phyloP scores from a whole-genome alignment of 2,113 vertebrate genomes.

The Semnornis frantzii region DNA sequence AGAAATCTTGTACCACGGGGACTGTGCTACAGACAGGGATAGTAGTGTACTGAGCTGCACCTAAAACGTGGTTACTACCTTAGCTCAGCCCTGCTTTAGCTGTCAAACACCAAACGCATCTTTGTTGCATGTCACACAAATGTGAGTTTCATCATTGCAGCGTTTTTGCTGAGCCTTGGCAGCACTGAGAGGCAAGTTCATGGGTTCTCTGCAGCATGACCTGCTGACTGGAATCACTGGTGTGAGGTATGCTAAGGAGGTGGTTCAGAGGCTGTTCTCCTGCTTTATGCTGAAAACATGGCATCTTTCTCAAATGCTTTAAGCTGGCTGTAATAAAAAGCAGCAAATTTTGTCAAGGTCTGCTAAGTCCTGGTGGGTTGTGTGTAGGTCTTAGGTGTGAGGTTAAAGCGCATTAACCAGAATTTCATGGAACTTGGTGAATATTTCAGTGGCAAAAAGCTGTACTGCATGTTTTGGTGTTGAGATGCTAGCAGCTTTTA shows the following conservation, averaged over 20 bases:
- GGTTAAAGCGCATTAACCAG: background rate
- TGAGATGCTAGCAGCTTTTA: background rate
- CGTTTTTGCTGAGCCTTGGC: rapidly evolving
- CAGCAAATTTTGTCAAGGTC: background rate
- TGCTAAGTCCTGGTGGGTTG: background rate
- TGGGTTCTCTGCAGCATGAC: background rate
- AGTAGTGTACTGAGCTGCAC: background rate
- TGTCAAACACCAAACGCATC: rapidly evolving
- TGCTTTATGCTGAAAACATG: background rate
- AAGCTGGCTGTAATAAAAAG: background rate
- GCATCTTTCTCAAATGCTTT: background rate
- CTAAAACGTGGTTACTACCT: rapidly evolving
- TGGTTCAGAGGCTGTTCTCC: background rate
- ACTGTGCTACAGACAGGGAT: rapidly evolving
- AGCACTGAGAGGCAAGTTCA: background rate
- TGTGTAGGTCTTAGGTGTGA: background rate
- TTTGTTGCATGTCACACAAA: rapidly evolving
- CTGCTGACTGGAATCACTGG: background rate
- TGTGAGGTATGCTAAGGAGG: background rate
- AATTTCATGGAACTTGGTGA: background rate
- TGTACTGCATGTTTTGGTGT: rapidly evolving
- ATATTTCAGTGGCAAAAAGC: background rate
- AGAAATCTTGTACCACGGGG: rapidly evolving
- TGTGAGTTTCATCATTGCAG: rapidly evolving
- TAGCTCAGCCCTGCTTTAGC: background rate